Base-by-base conservation (phyloP, 2,888 invertebrate genomes). In the Cryptops parisi region DNA sequence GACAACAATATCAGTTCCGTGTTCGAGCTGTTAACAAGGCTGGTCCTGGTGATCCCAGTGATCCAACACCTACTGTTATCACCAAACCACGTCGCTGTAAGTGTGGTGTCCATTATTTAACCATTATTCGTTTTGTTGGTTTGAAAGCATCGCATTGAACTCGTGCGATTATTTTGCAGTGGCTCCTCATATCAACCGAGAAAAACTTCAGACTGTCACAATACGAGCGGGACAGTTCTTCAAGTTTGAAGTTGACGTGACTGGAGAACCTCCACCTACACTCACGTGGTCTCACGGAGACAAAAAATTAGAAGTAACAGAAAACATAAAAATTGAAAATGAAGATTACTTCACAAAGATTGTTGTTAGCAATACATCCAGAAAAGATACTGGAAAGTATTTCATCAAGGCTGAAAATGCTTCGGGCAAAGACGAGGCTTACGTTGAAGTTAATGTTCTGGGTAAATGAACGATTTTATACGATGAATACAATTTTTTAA, bases 161-260 rank as follows among this genome's bases (percentile, higher is more conserved):
- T n/a, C n/a, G n/a, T n/a, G n/a, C n/a, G n/a, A n/a, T n/a, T 33
- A 33, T 12, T 12, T 47, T 27, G 4, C 72, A 90, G 93, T 89
- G 71, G 86, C 81, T 72, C 90, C 90, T 59, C 79, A 82, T 65
- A 90, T 90, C 64, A 88, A 89, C 65, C 78, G 89, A 57, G 81
- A 82, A 64, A 86, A 82, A 59, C 82, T 94, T 74, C 88, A 90
- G 68, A 81, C 84, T 1, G 73, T 93, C 39, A 88, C 84, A 60
- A 84, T 97, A 67, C 96, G 96, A 72, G 88, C 88, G 40, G 96
- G 96, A n/a, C 82, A 91, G 63, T 84, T 85, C 1, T 86, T 94
- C 73, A 91, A 87, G 70, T 88, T 94, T 83, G 81, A 88, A 12
- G 91, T 96, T 41, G 89, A 93, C 67, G 85, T 91, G 59, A 80